These are phyloP conservation scores for Brachionus sp. DNA, from an alignment of 1,140 invertebrate genomes.

Conservation along the genomic window DNA sequence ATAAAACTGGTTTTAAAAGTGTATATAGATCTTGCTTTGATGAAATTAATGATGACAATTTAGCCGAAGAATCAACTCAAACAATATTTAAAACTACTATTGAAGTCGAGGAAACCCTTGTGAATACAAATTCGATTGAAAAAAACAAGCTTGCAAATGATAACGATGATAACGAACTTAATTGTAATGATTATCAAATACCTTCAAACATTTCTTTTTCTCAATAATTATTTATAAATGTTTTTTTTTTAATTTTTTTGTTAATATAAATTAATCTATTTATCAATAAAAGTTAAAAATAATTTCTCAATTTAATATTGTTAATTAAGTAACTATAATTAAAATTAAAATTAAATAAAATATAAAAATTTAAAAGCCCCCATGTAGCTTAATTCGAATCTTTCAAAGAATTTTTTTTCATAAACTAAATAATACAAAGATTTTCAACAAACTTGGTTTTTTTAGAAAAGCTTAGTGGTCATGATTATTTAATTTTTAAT, in stretches of 20 bases:
- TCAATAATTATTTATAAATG: not conserved
- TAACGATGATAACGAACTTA: not conserved
- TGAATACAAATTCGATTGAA: not conserved
- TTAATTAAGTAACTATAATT: too few species aligned
- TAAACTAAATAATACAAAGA: too few species aligned
- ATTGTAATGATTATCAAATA: slow-evolving; percentile 37
- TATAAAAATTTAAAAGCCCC: too few species aligned
- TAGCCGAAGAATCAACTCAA: not conserved
- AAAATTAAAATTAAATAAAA: too few species aligned
- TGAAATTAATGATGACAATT: not conserved
- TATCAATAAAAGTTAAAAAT: not conserved
- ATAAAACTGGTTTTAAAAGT: slow-evolving; percentile 14
- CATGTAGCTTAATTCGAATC: too few species aligned
- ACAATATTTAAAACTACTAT: slow-evolving; percentile 20
- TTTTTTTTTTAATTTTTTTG: not conserved
- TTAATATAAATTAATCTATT: not conserved
- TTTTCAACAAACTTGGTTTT: too few species aligned
- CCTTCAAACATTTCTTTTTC: slow-evolving; percentile 10
- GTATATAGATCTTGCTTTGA: slow-evolving; percentile 38
- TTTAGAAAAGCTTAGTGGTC: too few species aligned
- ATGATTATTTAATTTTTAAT: too few species aligned
- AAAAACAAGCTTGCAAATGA: too few species aligned
- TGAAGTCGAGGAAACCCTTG: slow-evolving; percentile 6
- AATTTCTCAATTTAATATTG: not conserved
- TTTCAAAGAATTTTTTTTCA: too few species aligned